Evolutionary conservation across 1,140 invertebrate species (phyloP).

Genomic region (Drosophila pectinifera): DNA sequence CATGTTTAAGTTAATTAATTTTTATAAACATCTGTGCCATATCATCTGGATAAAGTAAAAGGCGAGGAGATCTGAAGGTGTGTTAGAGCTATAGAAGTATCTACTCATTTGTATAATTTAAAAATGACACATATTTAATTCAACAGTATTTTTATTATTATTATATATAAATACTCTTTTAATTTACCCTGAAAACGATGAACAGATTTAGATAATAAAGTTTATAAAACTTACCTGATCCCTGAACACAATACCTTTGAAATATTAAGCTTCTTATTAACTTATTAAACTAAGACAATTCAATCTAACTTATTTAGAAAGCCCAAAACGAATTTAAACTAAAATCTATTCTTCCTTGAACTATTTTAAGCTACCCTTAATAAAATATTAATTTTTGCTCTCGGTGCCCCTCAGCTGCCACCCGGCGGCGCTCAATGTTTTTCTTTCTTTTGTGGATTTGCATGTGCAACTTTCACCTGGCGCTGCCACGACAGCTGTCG

Average conservation of each 20-base stretch:
- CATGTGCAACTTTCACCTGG: constrained; percentile 78
- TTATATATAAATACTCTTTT: not conserved
- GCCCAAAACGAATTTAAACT: no score
- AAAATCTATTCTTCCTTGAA: no score
- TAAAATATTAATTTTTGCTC: constrained; percentile 13
- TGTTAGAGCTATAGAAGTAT: not conserved
- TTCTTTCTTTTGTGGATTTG: constrained; percentile 66
- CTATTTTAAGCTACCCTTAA: not conserved
- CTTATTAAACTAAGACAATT: no score
- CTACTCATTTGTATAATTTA: not conserved
- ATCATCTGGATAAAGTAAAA: not conserved
- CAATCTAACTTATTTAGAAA: not conserved
- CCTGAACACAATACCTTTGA: not conserved
- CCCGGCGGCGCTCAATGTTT: constrained; percentile 41
- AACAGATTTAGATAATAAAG: not conserved
- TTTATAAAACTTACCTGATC: not conserved
- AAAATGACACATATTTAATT: not conserved
- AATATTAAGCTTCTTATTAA: not conserved
- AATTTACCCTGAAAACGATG: not conserved
- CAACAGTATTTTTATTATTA: not conserved
- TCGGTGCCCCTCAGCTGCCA: constrained; percentile 7
- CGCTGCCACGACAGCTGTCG: constrained; percentile 40
- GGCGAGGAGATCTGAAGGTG: no score
- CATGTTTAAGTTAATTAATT: not conserved
- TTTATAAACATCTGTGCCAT: no score